Conservation (phyloP, 2,797 vertebrate genomes). For the Cyprinella venusta region DNA sequence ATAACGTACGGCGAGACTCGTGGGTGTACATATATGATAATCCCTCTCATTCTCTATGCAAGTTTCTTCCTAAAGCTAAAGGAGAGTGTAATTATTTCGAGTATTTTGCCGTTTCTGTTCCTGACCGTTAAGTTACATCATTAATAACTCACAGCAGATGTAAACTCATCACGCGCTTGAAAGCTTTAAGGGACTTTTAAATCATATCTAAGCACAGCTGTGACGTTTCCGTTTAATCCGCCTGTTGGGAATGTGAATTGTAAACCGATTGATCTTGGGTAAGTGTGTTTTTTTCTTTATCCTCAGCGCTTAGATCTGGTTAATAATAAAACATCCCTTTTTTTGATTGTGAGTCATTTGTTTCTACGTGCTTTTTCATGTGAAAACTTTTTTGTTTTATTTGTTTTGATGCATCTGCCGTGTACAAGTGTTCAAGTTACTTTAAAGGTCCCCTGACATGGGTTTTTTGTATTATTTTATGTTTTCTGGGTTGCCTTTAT, state of each 20-base stretch:
- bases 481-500: no score
- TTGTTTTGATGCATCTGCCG: background rate
- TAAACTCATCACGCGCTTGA: background rate
- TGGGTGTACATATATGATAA: background rate
- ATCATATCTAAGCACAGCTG: background rate
- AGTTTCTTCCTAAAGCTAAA: background rate
- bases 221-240: background rate
- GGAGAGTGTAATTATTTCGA: background rate
- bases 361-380: conserved; percentile 8
- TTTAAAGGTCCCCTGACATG: no score
- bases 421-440: background rate
- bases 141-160: conserved; percentile 19
- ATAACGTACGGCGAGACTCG: no score
- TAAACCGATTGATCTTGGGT: conserved; percentile 22
- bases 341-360: background rate
- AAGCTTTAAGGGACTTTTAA: background rate
- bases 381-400: background rate
- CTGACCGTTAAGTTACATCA: background rate
- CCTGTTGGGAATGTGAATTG: conserved; percentile 14
- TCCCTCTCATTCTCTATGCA: background rate
- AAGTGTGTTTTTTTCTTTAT: conserved; percentile 6
- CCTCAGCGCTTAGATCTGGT: conserved; percentile 10
- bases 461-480: no score
- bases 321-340: conserved; percentile 10
- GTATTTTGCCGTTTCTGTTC: conserved; percentile 13